Evolutionary conservation across 2,113 vertebrate species (phyloP).

Genomic region (Gadus chalcogrammus): DNA sequence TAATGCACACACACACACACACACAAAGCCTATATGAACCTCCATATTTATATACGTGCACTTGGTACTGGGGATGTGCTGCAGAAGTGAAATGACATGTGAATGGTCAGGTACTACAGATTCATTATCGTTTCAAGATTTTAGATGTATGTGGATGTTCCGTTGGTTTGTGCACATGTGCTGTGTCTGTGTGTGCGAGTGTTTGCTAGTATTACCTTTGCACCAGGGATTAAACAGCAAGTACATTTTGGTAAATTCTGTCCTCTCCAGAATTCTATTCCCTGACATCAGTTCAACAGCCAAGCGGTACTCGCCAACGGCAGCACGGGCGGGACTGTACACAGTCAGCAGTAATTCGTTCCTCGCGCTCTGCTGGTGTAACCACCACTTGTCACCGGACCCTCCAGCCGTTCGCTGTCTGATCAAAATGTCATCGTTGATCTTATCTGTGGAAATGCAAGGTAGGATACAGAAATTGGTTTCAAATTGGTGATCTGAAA

Average conservation of each 20-base stretch:
- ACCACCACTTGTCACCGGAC: conserved; percentile 65
- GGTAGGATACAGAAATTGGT: too few species aligned
- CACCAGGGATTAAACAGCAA: conserved; percentile 94
- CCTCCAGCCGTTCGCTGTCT: conserved; percentile 32
- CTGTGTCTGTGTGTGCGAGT: not conserved
- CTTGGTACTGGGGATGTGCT: too few species aligned
- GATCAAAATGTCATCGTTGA: conserved; percentile 63
- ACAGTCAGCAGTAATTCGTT: conserved; percentile 65
- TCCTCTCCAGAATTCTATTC: conserved; percentile 57
- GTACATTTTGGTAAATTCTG: conserved; percentile 70
- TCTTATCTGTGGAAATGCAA: conserved; percentile 67
- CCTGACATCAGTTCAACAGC: conserved; percentile 62
- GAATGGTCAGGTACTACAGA: too few species aligned
- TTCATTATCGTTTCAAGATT: not conserved
- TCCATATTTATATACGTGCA: too few species aligned
- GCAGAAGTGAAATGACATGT: too few species aligned
- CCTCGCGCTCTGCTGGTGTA: conserved; percentile 55
- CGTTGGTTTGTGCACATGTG: not conserved
- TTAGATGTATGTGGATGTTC: not conserved
- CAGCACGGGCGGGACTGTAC: conserved; percentile 76
- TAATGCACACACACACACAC: conserved; percentile 12
- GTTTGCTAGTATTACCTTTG: conserved; percentile 71
- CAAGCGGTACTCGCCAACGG: conserved; percentile 81
- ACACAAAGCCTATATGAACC: not conserved
- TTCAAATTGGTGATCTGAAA: too few species aligned